Evolutionary conservation across 2,888 invertebrate genomes (phyloP).

Genomic region (Nomada fabriciana): DNA sequence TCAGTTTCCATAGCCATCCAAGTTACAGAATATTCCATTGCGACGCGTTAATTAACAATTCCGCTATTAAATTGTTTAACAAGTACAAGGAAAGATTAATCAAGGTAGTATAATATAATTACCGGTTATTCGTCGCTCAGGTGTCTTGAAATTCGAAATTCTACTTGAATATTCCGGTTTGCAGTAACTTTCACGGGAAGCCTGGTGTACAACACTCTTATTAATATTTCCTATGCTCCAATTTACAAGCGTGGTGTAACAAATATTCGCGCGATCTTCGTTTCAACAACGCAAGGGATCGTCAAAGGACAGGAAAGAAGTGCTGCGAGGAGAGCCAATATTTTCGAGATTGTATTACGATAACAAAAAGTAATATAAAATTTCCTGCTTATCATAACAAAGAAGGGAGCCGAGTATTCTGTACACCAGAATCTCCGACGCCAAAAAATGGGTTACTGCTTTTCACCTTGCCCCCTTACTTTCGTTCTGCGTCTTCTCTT

Average conservation of each 20-base stretch:
- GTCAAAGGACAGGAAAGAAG: neutral
- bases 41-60: neutral
- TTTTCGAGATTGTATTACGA: constrained; percentile 16
- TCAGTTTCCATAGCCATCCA: neutral
- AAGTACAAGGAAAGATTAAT: neutral
- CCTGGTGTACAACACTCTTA: constrained; percentile 4
- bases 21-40: neutral
- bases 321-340: neutral
- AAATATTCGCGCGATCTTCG: constrained; percentile 16
- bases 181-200: constrained; percentile 14
- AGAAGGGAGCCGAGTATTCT: neutral
- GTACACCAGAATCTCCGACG: neutral
- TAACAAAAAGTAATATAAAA: constrained; percentile 20
- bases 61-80: neutral
- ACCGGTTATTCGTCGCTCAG: constrained; percentile 1
- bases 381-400: neutral
- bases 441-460: neutral
- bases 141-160: constrained; percentile 31
- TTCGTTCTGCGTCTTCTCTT: neutral
- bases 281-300: constrained; percentile 16
- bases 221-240: constrained; percentile 33
- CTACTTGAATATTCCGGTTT: constrained; percentile 25
- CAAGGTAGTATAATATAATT: neutral
- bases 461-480: neutral
- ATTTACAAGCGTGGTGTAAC: neutral